phyloP scores from a whole-genome alignment of 2,113 vertebrate species.

The Aplodontia rufa region DNA sequence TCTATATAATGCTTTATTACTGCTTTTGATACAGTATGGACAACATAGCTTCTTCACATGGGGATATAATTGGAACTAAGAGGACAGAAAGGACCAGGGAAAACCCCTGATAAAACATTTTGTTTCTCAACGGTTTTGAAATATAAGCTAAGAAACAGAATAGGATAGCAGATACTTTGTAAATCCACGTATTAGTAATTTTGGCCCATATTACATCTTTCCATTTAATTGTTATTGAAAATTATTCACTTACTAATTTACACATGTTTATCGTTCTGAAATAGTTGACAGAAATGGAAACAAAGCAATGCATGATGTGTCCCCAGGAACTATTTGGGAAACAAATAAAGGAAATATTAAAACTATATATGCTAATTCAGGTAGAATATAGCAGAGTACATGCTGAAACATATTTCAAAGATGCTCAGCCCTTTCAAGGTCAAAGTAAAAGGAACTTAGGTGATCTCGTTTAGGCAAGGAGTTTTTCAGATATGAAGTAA shows the following conservation, averaged over 20 bases:
- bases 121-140: neutral
- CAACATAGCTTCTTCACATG: neutral
- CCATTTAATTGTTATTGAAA: neutral
- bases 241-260: neutral
- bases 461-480: neutral
- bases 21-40: neutral
- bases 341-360: neutral
- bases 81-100: neutral
- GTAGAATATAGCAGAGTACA: neutral
- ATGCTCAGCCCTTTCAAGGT: neutral
- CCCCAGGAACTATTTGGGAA: neutral
- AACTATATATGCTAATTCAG: neutral
- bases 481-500: neutral
- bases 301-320: neutral
- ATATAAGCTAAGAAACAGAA: neutral
- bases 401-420: neutral
- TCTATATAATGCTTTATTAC: constrained; percentile 32
- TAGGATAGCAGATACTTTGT: neutral
- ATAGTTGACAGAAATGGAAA: neutral
- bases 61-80: neutral
- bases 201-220: neutral
- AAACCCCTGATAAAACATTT: neutral
- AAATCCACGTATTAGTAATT: neutral
- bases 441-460: neutral
- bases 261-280: neutral